Percentiles rank a stretch among this genome's conserved stretches.
These are phyloP conservation scores for Geococcyx californianus DNA, from an alignment of 2,113 vertebrate genomes.

Conservation along the genomic window DNA sequence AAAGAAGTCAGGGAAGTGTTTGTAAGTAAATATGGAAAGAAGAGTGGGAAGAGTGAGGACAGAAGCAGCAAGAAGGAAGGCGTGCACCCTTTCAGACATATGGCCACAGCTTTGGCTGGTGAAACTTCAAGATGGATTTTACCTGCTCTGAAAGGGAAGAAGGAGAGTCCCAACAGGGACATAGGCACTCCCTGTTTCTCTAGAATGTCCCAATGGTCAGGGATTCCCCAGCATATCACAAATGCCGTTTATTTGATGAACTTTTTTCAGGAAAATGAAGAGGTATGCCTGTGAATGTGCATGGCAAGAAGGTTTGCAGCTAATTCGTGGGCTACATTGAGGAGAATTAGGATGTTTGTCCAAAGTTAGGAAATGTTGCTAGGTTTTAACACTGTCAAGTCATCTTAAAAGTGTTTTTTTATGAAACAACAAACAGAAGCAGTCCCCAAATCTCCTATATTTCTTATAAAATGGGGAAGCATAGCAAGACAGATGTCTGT, in stretches of 20 bases:
- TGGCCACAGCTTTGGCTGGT: not conserved
- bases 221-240: accelerated
- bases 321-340: not conserved
- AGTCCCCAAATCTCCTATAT: not conserved
- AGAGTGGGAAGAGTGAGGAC: conserved; percentile 12
- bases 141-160: not conserved
- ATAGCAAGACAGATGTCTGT: not conserved
- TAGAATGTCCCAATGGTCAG: not conserved
- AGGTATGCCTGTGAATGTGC: not conserved
- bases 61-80: not conserved
- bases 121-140: not conserved
- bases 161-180: not conserved
- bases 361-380: not conserved
- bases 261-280: not conserved
- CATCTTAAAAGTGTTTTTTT: not conserved
- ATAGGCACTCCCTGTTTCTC: not conserved
- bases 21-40: conserved; percentile 16
- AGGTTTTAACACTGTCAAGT: not conserved
- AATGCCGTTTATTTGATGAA: not conserved
- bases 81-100: not conserved
- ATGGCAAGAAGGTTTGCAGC: not conserved
- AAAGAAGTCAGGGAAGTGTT: not conserved
- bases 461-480: not conserved
- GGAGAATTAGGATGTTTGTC: not conserved
- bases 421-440: not conserved